Evolutionary conservation across 2,797 vertebrate genomes (phyloP).

Genomic region (Erithacus rubecula): DNA sequence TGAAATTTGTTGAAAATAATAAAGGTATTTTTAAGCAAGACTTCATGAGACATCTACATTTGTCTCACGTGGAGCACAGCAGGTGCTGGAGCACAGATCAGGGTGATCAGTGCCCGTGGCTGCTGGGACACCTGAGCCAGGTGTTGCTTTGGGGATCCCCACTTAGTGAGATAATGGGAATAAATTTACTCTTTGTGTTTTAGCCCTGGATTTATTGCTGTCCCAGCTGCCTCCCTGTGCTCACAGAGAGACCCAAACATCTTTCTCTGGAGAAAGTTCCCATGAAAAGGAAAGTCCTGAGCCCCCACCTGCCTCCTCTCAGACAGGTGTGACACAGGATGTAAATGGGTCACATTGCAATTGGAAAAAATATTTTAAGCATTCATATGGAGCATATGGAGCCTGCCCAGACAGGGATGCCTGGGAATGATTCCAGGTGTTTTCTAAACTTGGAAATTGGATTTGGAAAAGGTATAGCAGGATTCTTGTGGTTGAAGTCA

Average conservation of each 20-base stretch:
- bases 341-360: not conserved
- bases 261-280: not conserved
- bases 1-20: constrained; percentile 54
- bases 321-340: not conserved
- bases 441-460: not conserved
- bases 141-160: not conserved
- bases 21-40: constrained; percentile 1
- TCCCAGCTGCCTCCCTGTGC: not conserved
- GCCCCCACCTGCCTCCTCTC: not conserved
- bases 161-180: not conserved
- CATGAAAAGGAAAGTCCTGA: not conserved
- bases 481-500: not conserved
- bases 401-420: not conserved
- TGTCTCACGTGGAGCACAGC: not conserved
- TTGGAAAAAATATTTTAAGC: not conserved
- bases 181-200: not conserved
- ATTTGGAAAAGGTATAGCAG: not conserved
- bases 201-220: not conserved
- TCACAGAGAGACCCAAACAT: not conserved
- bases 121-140: not conserved
- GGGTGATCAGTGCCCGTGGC: not conserved
- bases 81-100: not conserved
- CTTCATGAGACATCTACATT: not conserved
- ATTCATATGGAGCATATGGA: not conserved
- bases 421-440: not conserved